Evolutionary conservation across 2,888 invertebrate species (phyloP).

Genomic region (Clistopyga incitator): DNA sequence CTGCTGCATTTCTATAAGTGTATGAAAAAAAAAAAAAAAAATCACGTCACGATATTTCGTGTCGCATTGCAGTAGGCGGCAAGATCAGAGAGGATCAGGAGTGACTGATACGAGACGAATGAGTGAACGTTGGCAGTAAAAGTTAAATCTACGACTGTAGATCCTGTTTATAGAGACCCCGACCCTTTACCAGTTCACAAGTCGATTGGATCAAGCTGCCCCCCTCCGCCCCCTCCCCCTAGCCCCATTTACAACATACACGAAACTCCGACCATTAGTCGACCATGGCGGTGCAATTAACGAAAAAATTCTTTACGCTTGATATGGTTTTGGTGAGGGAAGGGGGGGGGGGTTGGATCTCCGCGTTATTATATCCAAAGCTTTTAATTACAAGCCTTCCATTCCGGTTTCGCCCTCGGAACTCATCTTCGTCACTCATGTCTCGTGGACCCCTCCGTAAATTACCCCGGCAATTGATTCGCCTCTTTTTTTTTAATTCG

Average conservation of each 20-base stretch:
- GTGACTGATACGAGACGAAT: conserved; percentile 23
- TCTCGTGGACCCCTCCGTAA: conserved; percentile 10
- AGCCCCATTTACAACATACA: conserved; percentile 11
- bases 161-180: not conserved
- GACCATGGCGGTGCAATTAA: conserved; percentile 23
- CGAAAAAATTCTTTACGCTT: conserved; percentile 40
- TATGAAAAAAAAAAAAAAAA: not conserved
- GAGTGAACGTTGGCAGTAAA: conserved; percentile 15
- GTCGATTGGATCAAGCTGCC: conserved; percentile 23
- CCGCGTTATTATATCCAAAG: conserved; percentile 72
- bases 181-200: conserved; percentile 1
- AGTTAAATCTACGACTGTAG: conserved; percentile 4
- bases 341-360: conserved; percentile 69
- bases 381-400: conserved; percentile 73
- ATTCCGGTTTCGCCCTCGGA: conserved; percentile 50
- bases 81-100: conserved; percentile 22
- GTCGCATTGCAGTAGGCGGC: conserved; percentile 21
- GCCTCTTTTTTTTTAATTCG: conserved; percentile 8
- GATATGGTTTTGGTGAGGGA: conserved; percentile 73
- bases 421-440: conserved; percentile 56
- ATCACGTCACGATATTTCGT: not conserved
- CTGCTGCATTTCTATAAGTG: not conserved
- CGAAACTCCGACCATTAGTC: conserved; percentile 6
- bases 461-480: conserved; percentile 57
- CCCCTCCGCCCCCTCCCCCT: not conserved